These are phyloP conservation scores for Drosophila silvestris DNA, from an alignment of 2,888 invertebrate species.

Conservation along the genomic window DNA sequence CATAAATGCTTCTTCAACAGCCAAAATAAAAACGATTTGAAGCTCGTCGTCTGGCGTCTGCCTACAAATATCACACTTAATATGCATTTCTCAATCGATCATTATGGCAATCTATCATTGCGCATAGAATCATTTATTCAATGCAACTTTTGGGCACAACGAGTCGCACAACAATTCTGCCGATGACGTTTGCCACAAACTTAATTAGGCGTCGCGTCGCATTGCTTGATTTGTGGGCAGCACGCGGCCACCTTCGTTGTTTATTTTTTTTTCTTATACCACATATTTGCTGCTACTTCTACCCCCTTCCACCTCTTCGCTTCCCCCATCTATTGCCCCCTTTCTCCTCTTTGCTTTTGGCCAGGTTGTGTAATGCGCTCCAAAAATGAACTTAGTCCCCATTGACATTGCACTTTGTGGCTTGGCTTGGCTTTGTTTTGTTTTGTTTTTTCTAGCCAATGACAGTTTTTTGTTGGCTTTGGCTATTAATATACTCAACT, in stretches of 20 bases:
- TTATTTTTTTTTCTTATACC: conserved; percentile 2
- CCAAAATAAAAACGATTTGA: conserved; percentile 6
- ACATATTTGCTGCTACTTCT: not conserved
- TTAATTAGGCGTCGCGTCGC: conserved; percentile 55
- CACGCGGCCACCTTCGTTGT: conserved; percentile 25
- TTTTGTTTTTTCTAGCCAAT: conserved; percentile 14
- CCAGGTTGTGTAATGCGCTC: conserved; percentile 30
- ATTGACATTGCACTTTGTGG: conserved; percentile 45
- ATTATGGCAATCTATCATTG: conserved; percentile 37
- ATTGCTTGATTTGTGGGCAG: conserved; percentile 39
- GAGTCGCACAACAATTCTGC: conserved; percentile 12
- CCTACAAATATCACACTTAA: conserved; percentile 40
- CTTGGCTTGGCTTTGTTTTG: not conserved
- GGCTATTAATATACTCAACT: not conserved
- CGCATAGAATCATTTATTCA: conserved; percentile 20
- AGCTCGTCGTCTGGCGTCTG: conserved; percentile 27
- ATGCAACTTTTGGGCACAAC: conserved; percentile 52
- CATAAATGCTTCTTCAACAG: conserved; percentile 25
- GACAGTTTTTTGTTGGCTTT: conserved; percentile 9
- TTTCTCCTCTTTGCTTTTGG: conserved; percentile 24
- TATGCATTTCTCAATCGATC: conserved; percentile 36
- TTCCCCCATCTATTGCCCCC: not conserved
- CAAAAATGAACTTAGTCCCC: conserved; percentile 27
- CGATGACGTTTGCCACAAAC: conserved; percentile 52
- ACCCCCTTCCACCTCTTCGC: not conserved